phyloP scores from a whole-genome alignment of 2,113 vertebrate species.

The Cyphomyrus discorhynchus region DNA sequence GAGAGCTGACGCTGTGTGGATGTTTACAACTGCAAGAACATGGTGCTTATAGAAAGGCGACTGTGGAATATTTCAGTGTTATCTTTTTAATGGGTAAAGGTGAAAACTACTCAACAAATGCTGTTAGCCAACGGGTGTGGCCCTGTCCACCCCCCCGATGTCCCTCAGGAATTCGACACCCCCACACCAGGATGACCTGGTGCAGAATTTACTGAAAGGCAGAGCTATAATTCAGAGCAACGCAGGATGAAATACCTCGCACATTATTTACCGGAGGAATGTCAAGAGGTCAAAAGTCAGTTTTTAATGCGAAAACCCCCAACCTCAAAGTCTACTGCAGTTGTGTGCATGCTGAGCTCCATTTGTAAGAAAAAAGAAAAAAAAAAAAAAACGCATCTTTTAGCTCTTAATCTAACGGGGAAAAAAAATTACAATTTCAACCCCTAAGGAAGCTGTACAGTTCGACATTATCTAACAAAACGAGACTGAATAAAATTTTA shows the following conservation, averaged over 20 bases:
- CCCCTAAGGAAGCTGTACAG: neutral
- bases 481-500: neutral
- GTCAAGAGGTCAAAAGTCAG: neutral
- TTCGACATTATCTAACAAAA: neutral
- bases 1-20: slow-evolving; percentile 40
- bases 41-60: neutral
- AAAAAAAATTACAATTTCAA: neutral
- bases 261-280: neutral
- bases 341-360: neutral
- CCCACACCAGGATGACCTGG: neutral
- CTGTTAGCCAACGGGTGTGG: neutral
- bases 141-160: neutral
- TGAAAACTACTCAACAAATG: neutral
- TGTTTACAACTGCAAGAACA: neutral
- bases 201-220: neutral
- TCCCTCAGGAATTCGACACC: neutral
- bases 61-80: neutral
- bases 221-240: neutral
- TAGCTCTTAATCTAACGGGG: neutral
- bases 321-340: neutral
- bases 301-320: neutral
- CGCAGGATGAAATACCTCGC: neutral
- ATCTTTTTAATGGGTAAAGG: neutral
- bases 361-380: neutral
- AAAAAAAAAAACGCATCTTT: neutral